These are phyloP conservation scores for Ormyrus labotus DNA, from an alignment of 2,888 invertebrate genomes.

Conservation along the genomic window DNA sequence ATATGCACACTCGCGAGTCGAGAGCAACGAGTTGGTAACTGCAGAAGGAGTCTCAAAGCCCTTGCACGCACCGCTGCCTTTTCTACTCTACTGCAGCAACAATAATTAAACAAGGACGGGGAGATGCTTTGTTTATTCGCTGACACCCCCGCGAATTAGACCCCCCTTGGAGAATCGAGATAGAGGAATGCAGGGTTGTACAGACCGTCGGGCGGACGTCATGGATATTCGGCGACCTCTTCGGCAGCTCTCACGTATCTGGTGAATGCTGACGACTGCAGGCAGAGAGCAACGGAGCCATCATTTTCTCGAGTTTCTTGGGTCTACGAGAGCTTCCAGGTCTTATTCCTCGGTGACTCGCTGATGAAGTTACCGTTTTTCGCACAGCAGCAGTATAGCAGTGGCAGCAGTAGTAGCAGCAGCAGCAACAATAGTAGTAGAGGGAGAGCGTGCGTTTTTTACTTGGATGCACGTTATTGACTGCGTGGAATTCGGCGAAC, in stretches of 20 bases:
- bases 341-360: background rate
- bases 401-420: background rate
- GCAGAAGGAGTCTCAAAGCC: too few species aligned
- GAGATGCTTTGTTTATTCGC: too few species aligned
- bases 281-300: slow-evolving; percentile 22
- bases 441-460: slow-evolving; percentile 18
- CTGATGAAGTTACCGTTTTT: background rate
- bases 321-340: background rate
- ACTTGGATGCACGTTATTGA: slow-evolving; percentile 9
- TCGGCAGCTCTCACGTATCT: slow-evolving; percentile 40
- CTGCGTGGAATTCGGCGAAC: background rate
- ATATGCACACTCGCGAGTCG: too few species aligned
- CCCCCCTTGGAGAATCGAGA: too few species aligned
- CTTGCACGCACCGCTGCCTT: too few species aligned
- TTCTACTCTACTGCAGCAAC: too few species aligned
- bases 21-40: too few species aligned
- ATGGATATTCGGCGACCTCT: slow-evolving; percentile 35
- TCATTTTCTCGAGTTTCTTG: slow-evolving; percentile 8
- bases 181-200: background rate
- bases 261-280: slow-evolving; percentile 22
- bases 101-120: too few species aligned
- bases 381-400: background rate
- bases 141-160: too few species aligned
- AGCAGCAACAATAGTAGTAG: background rate
- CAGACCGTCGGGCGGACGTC: slow-evolving; percentile 57